These are phyloP conservation scores for Ictidomys tridecemlineatus DNA, from an alignment of 2,113 vertebrate species.

Conservation along the genomic window DNA sequence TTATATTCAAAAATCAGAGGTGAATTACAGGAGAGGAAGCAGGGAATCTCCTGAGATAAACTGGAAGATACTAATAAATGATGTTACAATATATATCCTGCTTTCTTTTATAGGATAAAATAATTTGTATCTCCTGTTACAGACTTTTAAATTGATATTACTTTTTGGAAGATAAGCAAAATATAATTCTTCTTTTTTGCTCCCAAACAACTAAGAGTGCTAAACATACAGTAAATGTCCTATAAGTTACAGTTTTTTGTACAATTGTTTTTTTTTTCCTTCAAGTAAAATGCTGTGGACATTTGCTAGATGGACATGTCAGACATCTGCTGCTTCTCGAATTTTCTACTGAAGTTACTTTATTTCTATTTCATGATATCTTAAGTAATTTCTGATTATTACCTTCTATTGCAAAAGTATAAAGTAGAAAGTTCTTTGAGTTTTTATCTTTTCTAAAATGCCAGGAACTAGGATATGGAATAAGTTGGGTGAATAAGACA, in stretches of 20 bases:
- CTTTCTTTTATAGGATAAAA: constrained; percentile 62
- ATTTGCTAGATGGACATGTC: background rate
- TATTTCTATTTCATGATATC: background rate
- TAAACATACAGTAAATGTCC: background rate
- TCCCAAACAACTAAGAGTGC: background rate
- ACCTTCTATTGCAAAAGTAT: background rate
- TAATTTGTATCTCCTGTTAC: constrained; percentile 8
- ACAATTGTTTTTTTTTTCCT: constrained; percentile 27
- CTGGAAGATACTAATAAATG: constrained; percentile 65
- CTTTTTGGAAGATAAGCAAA: constrained; percentile 54
- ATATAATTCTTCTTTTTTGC: constrained; percentile 18
- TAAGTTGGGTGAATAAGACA: background rate
- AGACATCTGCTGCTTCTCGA: background rate
- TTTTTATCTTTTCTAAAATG: constrained; percentile 16
- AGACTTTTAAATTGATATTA: constrained; percentile 43
- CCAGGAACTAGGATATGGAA: background rate
- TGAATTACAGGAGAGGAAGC: constrained; percentile 52
- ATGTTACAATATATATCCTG: constrained; percentile 29
- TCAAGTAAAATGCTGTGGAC: background rate
- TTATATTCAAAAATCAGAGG: constrained; percentile 66
- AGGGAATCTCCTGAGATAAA: constrained; percentile 57
- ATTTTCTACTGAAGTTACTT: background rate
- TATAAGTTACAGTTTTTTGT: background rate
- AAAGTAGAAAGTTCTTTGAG: background rate
- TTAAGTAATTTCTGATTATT: background rate